These are phyloP conservation scores for Mus caroli DNA, from an alignment of 2,797 vertebrate species.

Conservation along the genomic window DNA sequence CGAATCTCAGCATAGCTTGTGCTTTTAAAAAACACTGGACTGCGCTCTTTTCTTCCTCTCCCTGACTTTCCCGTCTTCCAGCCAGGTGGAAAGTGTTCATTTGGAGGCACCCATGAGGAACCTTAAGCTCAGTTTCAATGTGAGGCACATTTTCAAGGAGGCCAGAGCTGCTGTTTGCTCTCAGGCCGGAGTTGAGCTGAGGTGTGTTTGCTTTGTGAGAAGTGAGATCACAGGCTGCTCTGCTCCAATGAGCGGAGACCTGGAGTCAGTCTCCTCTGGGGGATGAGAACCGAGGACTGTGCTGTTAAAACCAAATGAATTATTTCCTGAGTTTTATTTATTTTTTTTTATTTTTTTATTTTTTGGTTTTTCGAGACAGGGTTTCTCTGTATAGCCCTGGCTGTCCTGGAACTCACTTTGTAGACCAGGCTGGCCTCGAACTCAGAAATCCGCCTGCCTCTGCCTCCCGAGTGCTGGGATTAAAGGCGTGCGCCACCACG, in stretches of 20 bases:
- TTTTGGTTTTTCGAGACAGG: too few relatives aligned
- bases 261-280: slow-evolving; percentile 60
- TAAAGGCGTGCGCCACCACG: too few relatives aligned
- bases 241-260: slow-evolving; percentile 35
- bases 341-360: too few relatives aligned
- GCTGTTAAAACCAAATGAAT: not conserved
- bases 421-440: too few relatives aligned
- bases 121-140: slow-evolving; percentile 11
- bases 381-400: too few relatives aligned
- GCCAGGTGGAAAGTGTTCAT: not conserved
- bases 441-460: too few relatives aligned
- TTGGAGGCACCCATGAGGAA: slow-evolving; percentile 40
- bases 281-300: slow-evolving; percentile 28
- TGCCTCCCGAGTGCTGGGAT: too few relatives aligned
- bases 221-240: slow-evolving; percentile 30
- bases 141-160: slow-evolving; percentile 29
- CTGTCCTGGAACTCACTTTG: too few relatives aligned
- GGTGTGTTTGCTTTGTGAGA: slow-evolving; percentile 74
- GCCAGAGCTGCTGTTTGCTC: not conserved
- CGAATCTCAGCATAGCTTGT: not conserved
- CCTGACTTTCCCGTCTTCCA: not conserved
- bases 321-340: slow-evolving; percentile 53
- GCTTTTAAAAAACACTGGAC: slow-evolving; percentile 22
- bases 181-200: slow-evolving; percentile 47
- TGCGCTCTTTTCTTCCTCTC: not conserved